Evolutionary conservation across 2,888 invertebrate genomes (phyloP).

Genomic region (Eupelmus urozonus): DNA sequence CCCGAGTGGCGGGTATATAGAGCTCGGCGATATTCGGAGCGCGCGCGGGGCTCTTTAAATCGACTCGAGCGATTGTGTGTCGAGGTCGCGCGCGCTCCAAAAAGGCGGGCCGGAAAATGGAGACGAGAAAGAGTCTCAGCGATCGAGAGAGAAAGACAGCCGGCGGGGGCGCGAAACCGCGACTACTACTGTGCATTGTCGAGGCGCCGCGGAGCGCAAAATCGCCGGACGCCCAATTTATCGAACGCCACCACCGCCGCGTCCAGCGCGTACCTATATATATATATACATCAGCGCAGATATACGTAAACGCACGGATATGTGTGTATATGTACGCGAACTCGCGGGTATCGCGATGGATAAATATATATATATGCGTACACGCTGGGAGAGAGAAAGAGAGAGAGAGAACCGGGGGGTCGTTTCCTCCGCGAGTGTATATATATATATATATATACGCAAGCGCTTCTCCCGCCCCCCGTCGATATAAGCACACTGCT

Average conservation of each 20-base stretch:
- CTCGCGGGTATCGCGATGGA: not conserved
- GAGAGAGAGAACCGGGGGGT: not conserved
- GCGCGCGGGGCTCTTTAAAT: not conserved
- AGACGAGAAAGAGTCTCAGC: not conserved
- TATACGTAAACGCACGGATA: not conserved
- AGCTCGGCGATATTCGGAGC: not conserved
- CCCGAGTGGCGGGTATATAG: not conserved
- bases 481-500: too few species aligned
- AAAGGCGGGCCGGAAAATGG: not conserved
- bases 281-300: not conserved
- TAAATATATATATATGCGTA: too few species aligned
- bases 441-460: too few species aligned
- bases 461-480: not conserved
- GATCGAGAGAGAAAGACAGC: not conserved
- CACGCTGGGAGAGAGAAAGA: not conserved
- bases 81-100: too few species aligned
- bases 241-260: slow-evolving; percentile 46
- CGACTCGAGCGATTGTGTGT: not conserved
- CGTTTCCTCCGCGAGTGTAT: not conserved
- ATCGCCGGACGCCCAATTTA: slow-evolving; percentile 50
- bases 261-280: slow-evolving; percentile 20
- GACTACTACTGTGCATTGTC: not conserved
- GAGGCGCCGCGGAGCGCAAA: slow-evolving; percentile 8
- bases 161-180: not conserved
- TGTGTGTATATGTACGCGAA: not conserved